Conservation (phyloP, 2,113 vertebrate species). For the Setophaga kirtlandii region DNA sequence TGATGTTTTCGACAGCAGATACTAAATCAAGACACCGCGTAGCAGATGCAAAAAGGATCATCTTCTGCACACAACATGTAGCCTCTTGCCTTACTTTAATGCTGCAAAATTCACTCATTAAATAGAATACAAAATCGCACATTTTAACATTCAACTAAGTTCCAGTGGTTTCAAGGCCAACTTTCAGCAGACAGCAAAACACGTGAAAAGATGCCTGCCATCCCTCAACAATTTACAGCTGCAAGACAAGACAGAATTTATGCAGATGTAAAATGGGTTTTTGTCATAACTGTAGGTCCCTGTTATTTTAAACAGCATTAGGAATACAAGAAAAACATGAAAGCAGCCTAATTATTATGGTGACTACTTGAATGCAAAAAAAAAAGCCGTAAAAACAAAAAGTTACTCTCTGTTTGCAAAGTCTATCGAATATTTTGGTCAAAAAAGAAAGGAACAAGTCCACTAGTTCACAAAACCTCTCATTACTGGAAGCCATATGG, state of each 20-base stretch:
- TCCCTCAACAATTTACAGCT: background rate
- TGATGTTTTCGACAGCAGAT: background rate
- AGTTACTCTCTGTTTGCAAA: background rate
- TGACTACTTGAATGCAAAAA: background rate
- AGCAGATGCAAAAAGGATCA: background rate
- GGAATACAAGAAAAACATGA: background rate
- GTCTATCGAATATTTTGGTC: background rate
- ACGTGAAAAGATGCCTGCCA: background rate
- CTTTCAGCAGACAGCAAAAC: background rate
- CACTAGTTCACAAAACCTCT: background rate
- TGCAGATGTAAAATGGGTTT: fast-evolving
- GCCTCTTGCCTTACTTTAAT: background rate
- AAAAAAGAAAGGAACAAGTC: background rate
- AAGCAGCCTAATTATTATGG: background rate
- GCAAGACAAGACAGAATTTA: background rate
- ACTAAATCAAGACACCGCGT: background rate
- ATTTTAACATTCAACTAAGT: background rate
- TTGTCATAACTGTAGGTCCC: background rate
- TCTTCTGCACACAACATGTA: fast-evolving
- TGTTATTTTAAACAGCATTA: background rate
- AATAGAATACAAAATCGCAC: background rate
- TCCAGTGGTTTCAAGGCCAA: background rate
- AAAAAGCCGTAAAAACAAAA: background rate
- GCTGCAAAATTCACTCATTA: background rate
- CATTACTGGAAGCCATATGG: background rate